Base-by-base conservation (phyloP, 2,113 vertebrate species). In the Elaphurus davidianus region DNA sequence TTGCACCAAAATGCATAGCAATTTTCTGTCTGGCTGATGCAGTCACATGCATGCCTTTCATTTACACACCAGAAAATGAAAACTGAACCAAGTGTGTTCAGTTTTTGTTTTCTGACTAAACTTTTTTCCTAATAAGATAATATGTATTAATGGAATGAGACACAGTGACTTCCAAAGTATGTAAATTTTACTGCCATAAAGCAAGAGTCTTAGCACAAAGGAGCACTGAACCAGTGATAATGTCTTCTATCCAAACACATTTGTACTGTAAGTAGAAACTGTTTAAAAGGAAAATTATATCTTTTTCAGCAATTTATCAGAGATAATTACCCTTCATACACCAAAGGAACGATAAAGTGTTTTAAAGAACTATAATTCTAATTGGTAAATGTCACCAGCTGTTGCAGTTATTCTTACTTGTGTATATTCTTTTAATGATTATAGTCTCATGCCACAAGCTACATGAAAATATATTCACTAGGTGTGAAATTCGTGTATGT, bases 401-500 rank as follows among this genome's bases (percentile, higher is more conserved):
- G 99, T 98, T 99, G 98, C 99, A 98, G 98, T 98, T 98, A 98
- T 98, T 99, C 98, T 99, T 99, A 98, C 98, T 99, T 99, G 98
- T 99, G 98, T 99, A 94, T 99, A 98, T 99, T 99, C 98, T 99
- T 98, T 98, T 99, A 99, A 99, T 99, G 98, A 99, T 99, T 99
- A 98, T 94, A 97, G 98, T 98, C 97, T 99, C 98, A 86, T 99
- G 98, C 98, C 98, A 99, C 98, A 98, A 99, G 98, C 98, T 98
- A 98, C 98, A 99, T 98, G 99, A 99, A 99, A 99, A 99, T 99
- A 99, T 98, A 99, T 99, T 99, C 99, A 98, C 98, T 99, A 99
- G 99, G 99, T 99, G 99, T 99, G 99, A 99, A 99, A 99, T 99
- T 99, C 99, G 99, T 99, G 99, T 99, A 99, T 99, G 99, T 99